These are phyloP conservation scores for Aphrocallistes beatrix DNA, from an alignment of 37 sponge, comb jelly and placozoan genomes.

Conservation along the genomic window DNA sequence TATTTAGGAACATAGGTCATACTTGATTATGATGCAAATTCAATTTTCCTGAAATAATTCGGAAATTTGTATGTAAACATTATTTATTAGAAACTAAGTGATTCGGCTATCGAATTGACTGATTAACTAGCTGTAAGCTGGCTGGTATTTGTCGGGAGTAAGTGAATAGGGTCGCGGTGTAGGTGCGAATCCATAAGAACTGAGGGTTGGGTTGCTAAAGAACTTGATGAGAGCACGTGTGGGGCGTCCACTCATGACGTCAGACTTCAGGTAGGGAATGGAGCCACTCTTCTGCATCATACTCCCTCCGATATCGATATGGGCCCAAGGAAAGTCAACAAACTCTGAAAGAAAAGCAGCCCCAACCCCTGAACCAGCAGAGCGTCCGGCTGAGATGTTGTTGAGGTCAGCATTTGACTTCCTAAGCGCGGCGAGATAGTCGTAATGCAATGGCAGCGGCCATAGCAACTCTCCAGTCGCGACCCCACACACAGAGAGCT, in stretches of 20 bases:
- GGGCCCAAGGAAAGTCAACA: not conserved
- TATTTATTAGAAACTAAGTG: no score
- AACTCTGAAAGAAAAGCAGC: not conserved
- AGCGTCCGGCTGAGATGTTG: not conserved
- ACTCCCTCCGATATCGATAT: not conserved
- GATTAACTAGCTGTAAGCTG: not conserved
- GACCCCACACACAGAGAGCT: not conserved
- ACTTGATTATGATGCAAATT: no score
- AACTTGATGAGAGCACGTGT: slow-evolving; percentile 2
- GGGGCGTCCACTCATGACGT: not conserved
- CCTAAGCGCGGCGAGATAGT: not conserved
- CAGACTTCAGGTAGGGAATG: not conserved
- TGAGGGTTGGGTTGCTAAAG: not conserved
- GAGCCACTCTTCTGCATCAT: slow-evolving; percentile 13
- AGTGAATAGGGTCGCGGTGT: not conserved
- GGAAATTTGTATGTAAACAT: no score
- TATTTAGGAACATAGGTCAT: no score
- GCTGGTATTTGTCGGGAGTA: not conserved
- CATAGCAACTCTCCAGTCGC: not conserved
- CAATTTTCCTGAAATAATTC: no score
- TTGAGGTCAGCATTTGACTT: not conserved
- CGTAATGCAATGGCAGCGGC: not conserved
- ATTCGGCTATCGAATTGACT: no score
- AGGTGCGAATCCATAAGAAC: not conserved
- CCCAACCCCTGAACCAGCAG: slow-evolving; percentile 9